phyloP scores from a whole-genome alignment of 2,888 invertebrate genomes.

The Melieria omissa region DNA sequence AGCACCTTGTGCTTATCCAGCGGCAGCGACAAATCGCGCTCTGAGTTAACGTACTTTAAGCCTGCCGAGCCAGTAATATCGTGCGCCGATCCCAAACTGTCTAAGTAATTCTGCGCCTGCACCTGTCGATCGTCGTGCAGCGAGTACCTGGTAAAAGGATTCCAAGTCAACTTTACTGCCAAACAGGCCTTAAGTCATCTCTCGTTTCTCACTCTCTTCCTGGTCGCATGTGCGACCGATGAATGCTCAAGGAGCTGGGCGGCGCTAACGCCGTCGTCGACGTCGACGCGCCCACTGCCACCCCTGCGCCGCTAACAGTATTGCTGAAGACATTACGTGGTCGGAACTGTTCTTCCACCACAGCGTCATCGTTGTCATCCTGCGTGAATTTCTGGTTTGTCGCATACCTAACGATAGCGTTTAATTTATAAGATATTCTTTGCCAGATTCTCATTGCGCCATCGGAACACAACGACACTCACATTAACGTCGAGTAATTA shows the following conservation, averaged over 20 bases:
- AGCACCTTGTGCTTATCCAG: slow-evolving; percentile 60
- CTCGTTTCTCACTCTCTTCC: background rate
- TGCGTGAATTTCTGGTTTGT: slow-evolving; percentile 48
- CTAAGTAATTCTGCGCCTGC: slow-evolving; percentile 47
- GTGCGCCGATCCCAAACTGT: slow-evolving; percentile 53
- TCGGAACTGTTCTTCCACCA: slow-evolving; percentile 25
- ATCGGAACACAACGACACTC: slow-evolving; percentile 34
- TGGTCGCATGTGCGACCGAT: slow-evolving; percentile 42
- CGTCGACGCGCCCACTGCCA: slow-evolving; percentile 26
- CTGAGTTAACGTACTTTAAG: slow-evolving; percentile 59
- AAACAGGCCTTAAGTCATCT: background rate
- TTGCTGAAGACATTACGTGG: slow-evolving; percentile 37
- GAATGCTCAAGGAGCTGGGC: slow-evolving; percentile 25
- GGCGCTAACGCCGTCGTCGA: slow-evolving; percentile 8
- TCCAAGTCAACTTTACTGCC: background rate
- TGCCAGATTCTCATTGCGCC: background rate
- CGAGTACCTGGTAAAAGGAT: slow-evolving; percentile 11
- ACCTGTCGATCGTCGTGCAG: slow-evolving; percentile 54
- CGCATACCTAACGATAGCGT: slow-evolving; percentile 50
- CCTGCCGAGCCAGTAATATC: slow-evolving; percentile 53
- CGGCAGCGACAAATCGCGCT: slow-evolving; percentile 62
- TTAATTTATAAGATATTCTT: background rate
- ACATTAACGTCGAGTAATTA: slow-evolving; percentile 64
- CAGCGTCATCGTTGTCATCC: slow-evolving; percentile 42
- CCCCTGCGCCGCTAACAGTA: slow-evolving; percentile 18